Evolutionary conservation across 2,888 invertebrate species (phyloP), one percentile per base, ranked within the genome.

Genomic region (Reticulitermes lucifugus): DNA sequence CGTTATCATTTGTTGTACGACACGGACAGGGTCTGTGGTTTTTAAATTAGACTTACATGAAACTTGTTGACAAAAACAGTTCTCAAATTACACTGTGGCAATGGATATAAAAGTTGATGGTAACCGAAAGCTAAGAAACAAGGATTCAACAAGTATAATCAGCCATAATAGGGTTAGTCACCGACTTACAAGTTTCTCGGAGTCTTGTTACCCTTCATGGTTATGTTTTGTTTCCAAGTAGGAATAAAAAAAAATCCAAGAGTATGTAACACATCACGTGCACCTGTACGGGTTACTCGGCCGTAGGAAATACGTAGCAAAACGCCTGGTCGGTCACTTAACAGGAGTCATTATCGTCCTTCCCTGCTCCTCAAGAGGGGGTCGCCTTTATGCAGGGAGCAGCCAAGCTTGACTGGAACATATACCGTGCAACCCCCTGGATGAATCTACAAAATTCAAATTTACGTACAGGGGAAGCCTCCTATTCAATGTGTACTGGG

Each of bases 251-350:
- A 65, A 60, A 6, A 25, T 6, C 12, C 3, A 5, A 65, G 6
- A 2, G 9, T 10, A n/a, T 65, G 65, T n/a, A 65, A 65, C 65
- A 65, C 65, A 65, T 5, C 65, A 65, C 65, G 65, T 65, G 65
- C 65, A 65, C 65, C 65, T 65, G 65, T 65, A n/a, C 22, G 25
- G 65, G 4, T 65, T 65, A 65, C 65, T 65, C n/a, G 65, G 65
- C 73, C 73, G 73, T 73, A 73, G 10, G 73, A 73, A 73, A 73
- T 41, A 41, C 10, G 73, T 73, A 73, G 73, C 14, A 35, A 73
- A 73, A 4, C 25, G 73, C 3, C 35, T 35, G 73, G 73, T 73
- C 73, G 41, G 73, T 73, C 73, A 73, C 73, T 29, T 35, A 41
- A 73, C 73, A 41, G 41, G 73, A 35, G 73, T 4, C 21, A 73